Conservation (phyloP, 1,140 invertebrate species). For the Littorina saxatilis region DNA sequence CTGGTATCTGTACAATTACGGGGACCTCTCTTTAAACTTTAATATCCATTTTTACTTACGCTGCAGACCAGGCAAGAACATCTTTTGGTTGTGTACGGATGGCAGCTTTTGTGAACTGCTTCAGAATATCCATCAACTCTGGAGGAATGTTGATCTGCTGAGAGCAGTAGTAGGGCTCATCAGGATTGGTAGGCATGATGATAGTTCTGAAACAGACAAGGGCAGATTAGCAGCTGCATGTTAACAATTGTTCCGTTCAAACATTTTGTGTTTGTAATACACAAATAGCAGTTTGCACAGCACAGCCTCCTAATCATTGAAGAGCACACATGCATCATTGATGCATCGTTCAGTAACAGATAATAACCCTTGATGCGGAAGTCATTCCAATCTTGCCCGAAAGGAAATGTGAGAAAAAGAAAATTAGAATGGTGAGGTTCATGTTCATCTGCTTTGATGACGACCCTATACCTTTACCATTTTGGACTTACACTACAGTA, state of each 20-base stretch:
- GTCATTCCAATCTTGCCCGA: neutral
- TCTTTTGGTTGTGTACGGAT: slow-evolving; percentile 92
- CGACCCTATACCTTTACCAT: no score
- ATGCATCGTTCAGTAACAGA: neutral
- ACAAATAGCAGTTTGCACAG: neutral
- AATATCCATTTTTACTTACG: slow-evolving; percentile 72
- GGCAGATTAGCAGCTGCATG: no score
- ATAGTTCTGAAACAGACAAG: neutral
- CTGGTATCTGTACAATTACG: no score
- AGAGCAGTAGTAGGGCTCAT: slow-evolving; percentile 76
- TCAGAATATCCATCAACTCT: slow-evolving; percentile 88
- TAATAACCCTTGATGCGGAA: neutral
- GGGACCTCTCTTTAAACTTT: no score
- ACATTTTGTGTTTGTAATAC: neutral
- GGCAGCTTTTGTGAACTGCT: slow-evolving; percentile 91
- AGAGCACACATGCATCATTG: neutral
- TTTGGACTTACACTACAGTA: no score
- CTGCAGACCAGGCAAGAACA: slow-evolving; percentile 87
- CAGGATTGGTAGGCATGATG: slow-evolving; percentile 71
- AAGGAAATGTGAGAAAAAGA: no score
- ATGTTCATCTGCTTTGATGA: no score
- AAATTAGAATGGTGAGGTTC: no score
- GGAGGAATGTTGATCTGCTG: slow-evolving; percentile 84
- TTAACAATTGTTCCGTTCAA: no score
- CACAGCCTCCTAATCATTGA: neutral